phyloP scores from a whole-genome alignment of 2,888 invertebrate species.

The Acrobeloides nanus region DNA sequence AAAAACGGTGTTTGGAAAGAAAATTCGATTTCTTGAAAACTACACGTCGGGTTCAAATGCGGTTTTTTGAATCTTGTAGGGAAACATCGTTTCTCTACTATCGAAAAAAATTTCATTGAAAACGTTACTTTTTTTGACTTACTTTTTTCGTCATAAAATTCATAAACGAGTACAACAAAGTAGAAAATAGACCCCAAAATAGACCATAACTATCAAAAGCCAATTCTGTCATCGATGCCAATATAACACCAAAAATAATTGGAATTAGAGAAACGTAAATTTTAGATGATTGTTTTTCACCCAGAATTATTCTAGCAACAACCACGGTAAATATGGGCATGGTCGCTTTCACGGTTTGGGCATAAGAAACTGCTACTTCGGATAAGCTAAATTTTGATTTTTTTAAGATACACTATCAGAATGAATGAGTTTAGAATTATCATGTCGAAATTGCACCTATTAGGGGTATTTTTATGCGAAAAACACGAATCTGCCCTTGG shows the following conservation, averaged over 20 bases:
- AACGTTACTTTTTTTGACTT: conserved; percentile 28
- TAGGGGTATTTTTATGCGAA: no score
- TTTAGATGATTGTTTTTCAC: conserved; percentile 68
- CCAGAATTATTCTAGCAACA: conserved; percentile 66
- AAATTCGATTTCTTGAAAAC: no score
- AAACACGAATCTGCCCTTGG: no score
- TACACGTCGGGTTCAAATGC: no score
- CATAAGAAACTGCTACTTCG: not conserved
- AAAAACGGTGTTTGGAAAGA: no score
- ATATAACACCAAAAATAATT: conserved; percentile 72
- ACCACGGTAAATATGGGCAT: conserved; percentile 92
- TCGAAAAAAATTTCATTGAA: no score
- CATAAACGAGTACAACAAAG: conserved; percentile 83
- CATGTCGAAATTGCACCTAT: no score
- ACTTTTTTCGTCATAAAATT: conserved; percentile 93
- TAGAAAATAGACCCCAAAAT: conserved; percentile 75
- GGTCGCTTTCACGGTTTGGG: conserved; percentile 76
- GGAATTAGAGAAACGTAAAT: conserved; percentile 80
- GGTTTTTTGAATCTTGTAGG: no score
- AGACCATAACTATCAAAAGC: conserved; percentile 80
- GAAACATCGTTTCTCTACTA: no score
- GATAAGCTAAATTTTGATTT: no score
- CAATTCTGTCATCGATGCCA: conserved; percentile 84
- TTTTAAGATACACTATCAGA: no score
- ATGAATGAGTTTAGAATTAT: no score